Conservation (phyloP, 2,113 vertebrate genomes). For the Labrus mixtus region DNA sequence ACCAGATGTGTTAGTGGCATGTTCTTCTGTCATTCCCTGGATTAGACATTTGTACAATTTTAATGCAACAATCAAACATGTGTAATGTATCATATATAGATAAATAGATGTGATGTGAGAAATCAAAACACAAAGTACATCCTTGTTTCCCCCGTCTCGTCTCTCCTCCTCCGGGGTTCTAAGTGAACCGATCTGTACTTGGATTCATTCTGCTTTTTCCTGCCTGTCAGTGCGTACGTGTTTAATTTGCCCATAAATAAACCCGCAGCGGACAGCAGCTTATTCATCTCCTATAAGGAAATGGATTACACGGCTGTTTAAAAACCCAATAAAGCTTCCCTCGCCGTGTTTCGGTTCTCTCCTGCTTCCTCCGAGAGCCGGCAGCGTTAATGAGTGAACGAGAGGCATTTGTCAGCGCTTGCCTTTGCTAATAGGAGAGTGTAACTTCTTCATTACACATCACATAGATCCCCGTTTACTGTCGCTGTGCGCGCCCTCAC, state of each 20-base stretch:
- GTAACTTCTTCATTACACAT: conserved; percentile 81
- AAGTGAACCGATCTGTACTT: background rate
- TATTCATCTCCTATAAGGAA: conserved; percentile 78
- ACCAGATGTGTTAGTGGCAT: too few relatives aligned
- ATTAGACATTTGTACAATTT: too few relatives aligned
- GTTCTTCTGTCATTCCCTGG: too few relatives aligned
- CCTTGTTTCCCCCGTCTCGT: too few relatives aligned
- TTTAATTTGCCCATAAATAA: conserved; percentile 73
- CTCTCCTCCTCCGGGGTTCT: background rate
- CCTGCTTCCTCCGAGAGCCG: conserved; percentile 55
- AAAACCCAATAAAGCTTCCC: conserved; percentile 79
- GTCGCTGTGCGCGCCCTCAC: conserved; percentile 13
- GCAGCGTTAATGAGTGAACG: conserved; percentile 79
- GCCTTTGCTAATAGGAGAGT: conserved; percentile 75
- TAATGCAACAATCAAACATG: too few relatives aligned
- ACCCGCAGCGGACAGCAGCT: conserved; percentile 52
- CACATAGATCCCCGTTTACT: conserved; percentile 65
- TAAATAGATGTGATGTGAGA: too few relatives aligned
- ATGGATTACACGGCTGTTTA: conserved; percentile 77
- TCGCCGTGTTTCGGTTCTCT: conserved; percentile 39
- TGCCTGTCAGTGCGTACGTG: conserved; percentile 38
- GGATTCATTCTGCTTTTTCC: conserved; percentile 30
- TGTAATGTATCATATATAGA: too few relatives aligned
- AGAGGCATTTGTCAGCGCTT: conserved; percentile 79
- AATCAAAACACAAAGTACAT: too few relatives aligned